Evolutionary conservation across 2,888 invertebrate species (phyloP), one percentile per base, ranked within the genome.

Genomic region (Ophion slaviceki): DNA sequence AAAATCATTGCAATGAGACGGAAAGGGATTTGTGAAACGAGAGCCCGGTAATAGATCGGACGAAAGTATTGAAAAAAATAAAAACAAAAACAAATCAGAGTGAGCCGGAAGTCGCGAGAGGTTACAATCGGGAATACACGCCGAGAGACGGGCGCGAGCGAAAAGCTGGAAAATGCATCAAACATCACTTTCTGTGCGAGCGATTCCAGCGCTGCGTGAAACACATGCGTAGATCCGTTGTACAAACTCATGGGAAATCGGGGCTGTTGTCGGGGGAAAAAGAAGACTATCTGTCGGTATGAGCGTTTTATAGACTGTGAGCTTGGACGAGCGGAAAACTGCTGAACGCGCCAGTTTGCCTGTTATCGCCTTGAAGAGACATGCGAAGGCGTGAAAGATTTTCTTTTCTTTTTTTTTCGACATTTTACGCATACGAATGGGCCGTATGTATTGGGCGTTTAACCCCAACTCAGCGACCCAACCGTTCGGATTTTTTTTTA

Each of bases 241-340:
- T 67, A 40, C 59, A 47, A 47, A 14, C 40, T 59, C 40, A n/a
- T 79, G 66, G 20, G 78, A 77, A 75, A 82, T 70, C 70, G 40
- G 45, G 57, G 66, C 61, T 28, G 40, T 40, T 75, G 68, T 53
- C 66, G 47, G 36, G 24, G 28, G 74, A 47, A 17, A 57, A 59
- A 74, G 66, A 82, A 67, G 20, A 66, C 64, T 8, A 40, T 66
- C 61, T 62, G 45, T 68, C 57, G 28, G n/a, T 47, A 11, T 32
- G 66, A 67, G 20, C 20, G 40, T 53, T 66, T 62, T 72, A 40
- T 78, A 57, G 61, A 68, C 81, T 64, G 76, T 71, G 72, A 79
- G 81, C 57, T 82, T 61, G 76, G 80, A 82, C 76, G 80, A 68
- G 82, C 57, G 82, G 61, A 77, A 86, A 86, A 86, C 82, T 80